These are phyloP conservation scores for Thysanoteuthis rhombus DNA, from an alignment of 2,888 invertebrate species.

Conservation along the genomic window DNA sequence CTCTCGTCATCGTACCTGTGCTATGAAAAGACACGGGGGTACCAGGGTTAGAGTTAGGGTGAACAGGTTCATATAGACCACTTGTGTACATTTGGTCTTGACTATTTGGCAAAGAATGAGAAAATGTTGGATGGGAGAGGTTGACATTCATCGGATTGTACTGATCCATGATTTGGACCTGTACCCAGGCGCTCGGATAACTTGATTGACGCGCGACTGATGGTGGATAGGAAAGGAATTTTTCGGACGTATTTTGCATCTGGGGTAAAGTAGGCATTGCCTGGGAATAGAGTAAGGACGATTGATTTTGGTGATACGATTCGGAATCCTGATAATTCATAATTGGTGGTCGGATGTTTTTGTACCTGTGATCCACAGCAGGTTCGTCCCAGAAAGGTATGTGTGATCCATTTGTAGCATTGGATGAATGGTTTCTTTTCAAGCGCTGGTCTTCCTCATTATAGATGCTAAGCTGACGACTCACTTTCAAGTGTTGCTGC, in stretches of 20 bases:
- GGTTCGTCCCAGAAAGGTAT: background rate
- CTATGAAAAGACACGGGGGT: background rate
- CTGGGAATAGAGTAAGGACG: background rate
- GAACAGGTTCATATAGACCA: background rate
- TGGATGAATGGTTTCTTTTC: slow-evolving; percentile 13
- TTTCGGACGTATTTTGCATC: slow-evolving; percentile 53
- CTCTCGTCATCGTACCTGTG: slow-evolving; percentile 26
- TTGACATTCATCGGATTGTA: background rate
- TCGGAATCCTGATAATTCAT: background rate
- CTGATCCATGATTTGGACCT: background rate
- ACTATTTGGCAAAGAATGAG: background rate
- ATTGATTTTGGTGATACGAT: background rate
- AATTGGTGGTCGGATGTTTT: background rate
- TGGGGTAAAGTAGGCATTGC: slow-evolving; percentile 29
- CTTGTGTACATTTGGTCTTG: background rate
- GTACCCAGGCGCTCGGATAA: background rate
- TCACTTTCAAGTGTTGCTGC: slow-evolving; percentile 81
- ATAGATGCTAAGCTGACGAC: slow-evolving; percentile 84
- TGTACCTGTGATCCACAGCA: background rate
- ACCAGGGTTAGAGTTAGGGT: background rate
- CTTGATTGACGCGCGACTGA: background rate
- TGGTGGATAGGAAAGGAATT: slow-evolving; percentile 49
- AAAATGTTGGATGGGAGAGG: background rate
- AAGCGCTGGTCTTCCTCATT: slow-evolving; percentile 82
- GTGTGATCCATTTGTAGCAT: too few species aligned